These are phyloP conservation scores for Callospermophilus lateralis DNA, from an alignment of 2,113 vertebrate genomes.

Conservation along the genomic window DNA sequence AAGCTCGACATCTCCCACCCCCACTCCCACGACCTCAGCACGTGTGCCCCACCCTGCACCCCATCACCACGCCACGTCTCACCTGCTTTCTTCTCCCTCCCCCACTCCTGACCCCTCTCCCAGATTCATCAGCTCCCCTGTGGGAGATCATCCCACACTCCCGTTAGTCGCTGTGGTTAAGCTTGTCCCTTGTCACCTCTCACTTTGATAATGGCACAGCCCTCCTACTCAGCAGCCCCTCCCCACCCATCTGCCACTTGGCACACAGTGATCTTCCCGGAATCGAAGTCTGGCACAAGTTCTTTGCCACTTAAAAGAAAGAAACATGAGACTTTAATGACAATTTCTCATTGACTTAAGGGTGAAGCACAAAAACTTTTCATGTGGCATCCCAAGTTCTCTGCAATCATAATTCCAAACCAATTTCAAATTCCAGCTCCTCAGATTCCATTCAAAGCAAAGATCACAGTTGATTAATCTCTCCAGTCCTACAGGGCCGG, in stretches of 20 bases:
- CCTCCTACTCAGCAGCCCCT: not conserved
- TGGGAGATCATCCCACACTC: not conserved
- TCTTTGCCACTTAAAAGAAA: not conserved
- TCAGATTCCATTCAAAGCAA: not conserved
- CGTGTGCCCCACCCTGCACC: accelerated
- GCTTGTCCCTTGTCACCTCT: not conserved
- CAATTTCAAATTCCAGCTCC: not conserved
- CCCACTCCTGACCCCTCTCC: not conserved
- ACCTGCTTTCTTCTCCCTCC: not conserved
- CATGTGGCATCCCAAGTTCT: not conserved
- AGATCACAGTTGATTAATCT: not conserved
- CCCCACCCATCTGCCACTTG: slow-evolving; percentile 10
- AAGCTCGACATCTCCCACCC: not conserved
- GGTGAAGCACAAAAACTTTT: not conserved
- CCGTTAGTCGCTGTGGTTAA: not conserved
- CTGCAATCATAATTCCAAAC: not conserved
- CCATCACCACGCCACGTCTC: accelerated
- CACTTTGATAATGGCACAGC: not conserved
- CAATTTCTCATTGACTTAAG: not conserved
- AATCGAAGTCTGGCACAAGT: not conserved
- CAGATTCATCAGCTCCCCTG: not conserved
- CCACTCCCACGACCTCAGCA: accelerated
- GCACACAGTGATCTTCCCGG: not conserved
- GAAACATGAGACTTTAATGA: not conserved
- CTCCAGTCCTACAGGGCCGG: not conserved